A percentile compares a stretch with the other conserved stretches of the same genome.
phyloP scores from a whole-genome alignment of 35 echinoderm and acorn worm species.

The Ophioderma brevispina region DNA sequence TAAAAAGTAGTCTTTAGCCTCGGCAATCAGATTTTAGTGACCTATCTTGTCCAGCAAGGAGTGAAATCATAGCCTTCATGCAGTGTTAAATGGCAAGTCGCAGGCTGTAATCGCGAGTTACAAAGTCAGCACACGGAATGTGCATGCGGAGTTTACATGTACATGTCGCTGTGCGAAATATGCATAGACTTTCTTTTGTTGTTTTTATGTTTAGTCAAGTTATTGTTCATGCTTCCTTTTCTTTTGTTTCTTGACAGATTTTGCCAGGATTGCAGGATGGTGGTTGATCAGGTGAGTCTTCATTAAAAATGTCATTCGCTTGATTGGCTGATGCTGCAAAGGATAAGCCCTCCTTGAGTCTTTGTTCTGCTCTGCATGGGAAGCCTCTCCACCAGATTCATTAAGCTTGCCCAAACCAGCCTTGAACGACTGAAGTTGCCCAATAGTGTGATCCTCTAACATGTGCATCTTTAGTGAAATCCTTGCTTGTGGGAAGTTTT shows the following conservation, averaged over 20 bases:
- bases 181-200: no score
- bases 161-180: no score
- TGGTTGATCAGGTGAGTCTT: neutral
- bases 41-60: no score
- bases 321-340: neutral
- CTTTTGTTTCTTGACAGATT: neutral
- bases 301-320: neutral
- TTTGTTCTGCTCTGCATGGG: conserved; percentile 21
- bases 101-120: no score
- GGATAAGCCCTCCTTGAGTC: neutral
- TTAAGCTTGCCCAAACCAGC: conserved; percentile 16
- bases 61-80: no score
- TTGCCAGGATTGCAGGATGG: neutral
- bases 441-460: conserved; percentile 20
- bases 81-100: no score
- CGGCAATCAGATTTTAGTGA: no score
- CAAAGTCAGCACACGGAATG: no score
- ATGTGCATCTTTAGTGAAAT: conserved; percentile 18
- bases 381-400: conserved; percentile 16
- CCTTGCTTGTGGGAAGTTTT: neutral
- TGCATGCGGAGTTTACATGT: no score
- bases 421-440: neutral
- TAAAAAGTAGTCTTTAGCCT: no score
- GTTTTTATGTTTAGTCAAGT: no score
- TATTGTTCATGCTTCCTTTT: neutral